These are phyloP conservation scores for Pterocles orientalis DNA, from an alignment of 2,113 vertebrate genomes.

Conservation along the genomic window DNA sequence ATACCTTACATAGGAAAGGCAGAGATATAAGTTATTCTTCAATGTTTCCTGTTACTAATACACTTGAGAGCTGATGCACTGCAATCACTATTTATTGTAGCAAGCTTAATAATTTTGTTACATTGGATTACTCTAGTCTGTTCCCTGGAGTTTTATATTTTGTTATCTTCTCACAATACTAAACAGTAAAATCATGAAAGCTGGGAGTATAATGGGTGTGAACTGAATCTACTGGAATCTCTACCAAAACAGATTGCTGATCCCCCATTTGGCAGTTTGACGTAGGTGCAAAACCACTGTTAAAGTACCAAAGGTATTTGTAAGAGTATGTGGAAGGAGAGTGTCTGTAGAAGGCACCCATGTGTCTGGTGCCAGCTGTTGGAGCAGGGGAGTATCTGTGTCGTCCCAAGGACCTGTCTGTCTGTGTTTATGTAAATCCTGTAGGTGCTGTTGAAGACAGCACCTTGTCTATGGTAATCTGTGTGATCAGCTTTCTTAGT, in stretches of 20 bases:
- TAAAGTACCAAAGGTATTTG: not conserved
- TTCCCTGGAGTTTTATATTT: not conserved
- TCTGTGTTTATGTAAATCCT: not conserved
- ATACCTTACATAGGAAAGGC: not conserved
- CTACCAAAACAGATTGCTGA: not conserved
- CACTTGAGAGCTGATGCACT: not conserved
- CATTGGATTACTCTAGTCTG: not conserved
- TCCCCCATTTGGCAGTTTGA: not conserved
- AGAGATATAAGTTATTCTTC: not conserved
- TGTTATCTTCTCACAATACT: not conserved
- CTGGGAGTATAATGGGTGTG: not conserved
- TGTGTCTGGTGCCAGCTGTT: not conserved
- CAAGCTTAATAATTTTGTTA: not conserved
- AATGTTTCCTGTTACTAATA: not conserved
- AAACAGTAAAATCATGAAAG: not conserved
- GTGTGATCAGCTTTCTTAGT: not conserved
- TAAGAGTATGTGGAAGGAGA: not conserved
- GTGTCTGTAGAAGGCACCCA: not conserved
- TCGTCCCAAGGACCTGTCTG: not conserved
- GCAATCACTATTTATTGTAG: not conserved
- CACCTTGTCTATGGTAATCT: not conserved
- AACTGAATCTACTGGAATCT: not conserved
- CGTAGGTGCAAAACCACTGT: not conserved
- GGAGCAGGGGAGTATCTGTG: accelerated
- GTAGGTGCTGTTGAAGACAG: not conserved